Base-by-base conservation (phyloP, 92 coral and sea anemone genomes). In the Montipora capitata region DNA sequence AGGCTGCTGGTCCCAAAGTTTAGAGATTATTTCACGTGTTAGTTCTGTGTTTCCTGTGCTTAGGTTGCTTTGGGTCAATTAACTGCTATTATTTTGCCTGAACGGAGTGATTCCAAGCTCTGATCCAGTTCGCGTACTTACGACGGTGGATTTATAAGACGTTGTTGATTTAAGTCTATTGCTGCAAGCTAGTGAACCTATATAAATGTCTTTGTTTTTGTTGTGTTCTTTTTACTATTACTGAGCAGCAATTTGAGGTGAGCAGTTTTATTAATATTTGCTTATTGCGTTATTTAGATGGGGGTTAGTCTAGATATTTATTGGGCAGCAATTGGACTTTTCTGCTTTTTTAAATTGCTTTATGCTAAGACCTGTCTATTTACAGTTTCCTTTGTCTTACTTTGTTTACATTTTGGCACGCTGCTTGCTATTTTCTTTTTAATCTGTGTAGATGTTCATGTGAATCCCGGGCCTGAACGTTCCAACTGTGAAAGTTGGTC, bases 301-400 rank as follows among this genome's bases (percentile, higher is more conserved):
- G 89, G 42, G 61, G 89, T 75, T 85, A 85, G 89, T 66, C 61
- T 85, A 20, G 74, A 85, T 51, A 76, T 68, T 54, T 85, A 85
- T 76, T 75, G 89, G 79, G 82, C 82, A 85, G 82, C 89, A 51
- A 51, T 51, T 51, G 57, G 57, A 51, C 57, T 27, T 27, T 27
- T 27, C 35, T 27, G 35, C 35, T 27, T 27, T 27, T 27, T 27
- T 27, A 27, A 27, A 27, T 27, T 27, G 35, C 35, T 27, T 27
- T 27, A 27, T 27, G 35, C 35, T 27, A 27, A 27, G 35, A 27
- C 35, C 35, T 27, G 35, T 27, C 35, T 27, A 27, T 56, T 85
- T 49, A 51, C 69, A 78, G 52, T 40, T 68, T 64, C 70, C 35
- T 62, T 40, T 80, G 70, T 56, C 41, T 80, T 57, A 51, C 45